Percentiles rank a stretch among this genome's conserved stretches.
These are phyloP conservation scores for Meloe dianella DNA, from an alignment of 2,888 invertebrate genomes.

Conservation along the genomic window DNA sequence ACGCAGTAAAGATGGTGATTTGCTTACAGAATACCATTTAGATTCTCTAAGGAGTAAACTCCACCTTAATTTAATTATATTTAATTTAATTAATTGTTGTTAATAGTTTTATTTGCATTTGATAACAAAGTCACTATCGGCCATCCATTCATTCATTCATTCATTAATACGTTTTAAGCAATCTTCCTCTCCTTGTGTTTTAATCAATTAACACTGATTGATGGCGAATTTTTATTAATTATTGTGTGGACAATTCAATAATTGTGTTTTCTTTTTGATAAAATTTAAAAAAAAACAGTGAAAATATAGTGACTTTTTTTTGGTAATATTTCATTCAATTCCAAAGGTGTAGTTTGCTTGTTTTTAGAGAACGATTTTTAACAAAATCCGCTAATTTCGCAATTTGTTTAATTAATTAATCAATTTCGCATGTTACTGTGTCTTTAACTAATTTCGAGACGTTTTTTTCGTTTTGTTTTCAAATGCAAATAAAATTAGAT, in stretches of 20 bases:
- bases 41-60: constrained; percentile 60
- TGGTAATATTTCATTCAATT: constrained; percentile 34
- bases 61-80: constrained; percentile 55
- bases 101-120: constrained; percentile 56
- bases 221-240: constrained; percentile 16
- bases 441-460: constrained; percentile 17
- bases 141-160: constrained; percentile 12
- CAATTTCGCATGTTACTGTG: constrained; percentile 32
- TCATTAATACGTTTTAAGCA: constrained; percentile 8
- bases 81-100: constrained; percentile 24
- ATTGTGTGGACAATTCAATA: constrained; percentile 3
- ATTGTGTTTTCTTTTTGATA: background rate
- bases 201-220: constrained; percentile 31
- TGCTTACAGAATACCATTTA: background rate
- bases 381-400: constrained; percentile 36
- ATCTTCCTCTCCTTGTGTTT: constrained; percentile 12
- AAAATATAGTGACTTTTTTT: constrained; percentile 26
- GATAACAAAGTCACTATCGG: constrained; percentile 42
- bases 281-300: background rate
- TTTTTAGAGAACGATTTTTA: constrained; percentile 40
- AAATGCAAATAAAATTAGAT: constrained; percentile 46
- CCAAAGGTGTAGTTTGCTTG: constrained; percentile 64
- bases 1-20: background rate
- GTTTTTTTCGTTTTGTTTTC: constrained; percentile 37
- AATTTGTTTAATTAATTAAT: constrained; percentile 28